Percentiles rank a stretch among this genome's conserved stretches.
These are phyloP conservation scores for Parapsyche elsis DNA, from an alignment of 1,140 invertebrate genomes.

Conservation along the genomic window DNA sequence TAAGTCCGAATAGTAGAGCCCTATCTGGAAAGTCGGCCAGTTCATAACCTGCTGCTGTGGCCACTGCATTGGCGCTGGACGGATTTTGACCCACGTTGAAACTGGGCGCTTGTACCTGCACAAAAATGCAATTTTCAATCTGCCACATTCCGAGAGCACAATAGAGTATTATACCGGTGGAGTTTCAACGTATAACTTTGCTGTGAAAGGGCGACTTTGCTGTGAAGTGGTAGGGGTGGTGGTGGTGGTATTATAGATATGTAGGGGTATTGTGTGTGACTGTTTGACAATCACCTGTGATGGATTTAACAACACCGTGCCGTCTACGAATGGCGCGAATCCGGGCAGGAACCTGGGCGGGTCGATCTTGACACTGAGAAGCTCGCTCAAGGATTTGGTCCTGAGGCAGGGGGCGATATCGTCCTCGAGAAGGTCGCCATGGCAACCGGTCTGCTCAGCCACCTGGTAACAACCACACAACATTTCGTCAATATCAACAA, in stretches of 20 bases:
- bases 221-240: background rate
- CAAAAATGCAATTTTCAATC: no score
- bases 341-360: conserved; percentile 85
- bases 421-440: conserved; percentile 79
- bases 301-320: conserved; percentile 77
- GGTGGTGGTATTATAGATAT: no score
- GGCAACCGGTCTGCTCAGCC: conserved; percentile 81
- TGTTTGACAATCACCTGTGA: conserved; percentile 59
- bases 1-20: conserved; percentile 81
- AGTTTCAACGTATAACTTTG: background rate
- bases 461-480: conserved; percentile 61
- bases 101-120: conserved; percentile 62
- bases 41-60: conserved; percentile 76
- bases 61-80: conserved; percentile 63
- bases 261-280: no score
- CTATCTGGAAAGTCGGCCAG: conserved; percentile 85
- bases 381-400: conserved; percentile 75
- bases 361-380: conserved; percentile 78
- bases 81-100: conserved; percentile 61
- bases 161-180: background rate
- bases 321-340: conserved; percentile 91
- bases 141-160: no score
- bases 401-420: conserved; percentile 87
- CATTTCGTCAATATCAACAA: background rate
- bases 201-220: background rate